Percentiles rank a stretch among this genome's conserved stretches.
phyloP scores from a whole-genome alignment of 2,888 invertebrate species.

The Chrysotoxum bicinctum region DNA sequence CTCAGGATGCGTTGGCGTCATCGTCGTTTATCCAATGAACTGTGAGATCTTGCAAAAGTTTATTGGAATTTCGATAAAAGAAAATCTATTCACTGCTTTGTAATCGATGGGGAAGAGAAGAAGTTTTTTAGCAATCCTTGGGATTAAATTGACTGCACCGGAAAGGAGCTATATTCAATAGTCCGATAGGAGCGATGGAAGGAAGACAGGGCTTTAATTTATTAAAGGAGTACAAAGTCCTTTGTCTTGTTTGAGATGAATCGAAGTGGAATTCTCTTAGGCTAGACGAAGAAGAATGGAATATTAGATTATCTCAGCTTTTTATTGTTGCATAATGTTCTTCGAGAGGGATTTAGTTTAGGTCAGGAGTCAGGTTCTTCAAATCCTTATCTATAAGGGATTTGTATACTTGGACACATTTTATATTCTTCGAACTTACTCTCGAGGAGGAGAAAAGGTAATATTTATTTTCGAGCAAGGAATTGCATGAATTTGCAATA shows the following conservation, averaged over 20 bases:
- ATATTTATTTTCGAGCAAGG: not conserved
- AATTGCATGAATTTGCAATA: not conserved
- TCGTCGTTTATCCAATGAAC: constrained; percentile 24
- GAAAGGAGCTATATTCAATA: not conserved
- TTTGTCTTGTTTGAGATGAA: constrained; percentile 14
- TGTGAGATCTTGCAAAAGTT: constrained; percentile 30
- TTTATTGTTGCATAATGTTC: constrained; percentile 3
- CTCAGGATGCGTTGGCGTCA: constrained; percentile 6
- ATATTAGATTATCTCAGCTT: constrained; percentile 34
- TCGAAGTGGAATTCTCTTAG: constrained; percentile 23
- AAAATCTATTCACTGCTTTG: constrained; percentile 13
- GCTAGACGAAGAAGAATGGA: constrained; percentile 20
- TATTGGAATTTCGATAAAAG: constrained; percentile 27
- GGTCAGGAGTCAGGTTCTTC: not conserved
- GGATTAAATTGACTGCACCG: constrained; percentile 19
- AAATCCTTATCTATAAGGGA: not conserved
- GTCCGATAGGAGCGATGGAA: not conserved
- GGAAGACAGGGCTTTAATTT: not conserved
- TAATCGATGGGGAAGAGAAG: not conserved
- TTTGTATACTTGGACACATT: not conserved
- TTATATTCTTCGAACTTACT: not conserved
- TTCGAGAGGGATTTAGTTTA: constrained; percentile 4
- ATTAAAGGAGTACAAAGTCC: not conserved
- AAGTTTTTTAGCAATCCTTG: constrained; percentile 1
- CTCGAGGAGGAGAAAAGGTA: not conserved